Conservation (phyloP, 2,888 invertebrate genomes). For the Xestia sexstrigata region DNA sequence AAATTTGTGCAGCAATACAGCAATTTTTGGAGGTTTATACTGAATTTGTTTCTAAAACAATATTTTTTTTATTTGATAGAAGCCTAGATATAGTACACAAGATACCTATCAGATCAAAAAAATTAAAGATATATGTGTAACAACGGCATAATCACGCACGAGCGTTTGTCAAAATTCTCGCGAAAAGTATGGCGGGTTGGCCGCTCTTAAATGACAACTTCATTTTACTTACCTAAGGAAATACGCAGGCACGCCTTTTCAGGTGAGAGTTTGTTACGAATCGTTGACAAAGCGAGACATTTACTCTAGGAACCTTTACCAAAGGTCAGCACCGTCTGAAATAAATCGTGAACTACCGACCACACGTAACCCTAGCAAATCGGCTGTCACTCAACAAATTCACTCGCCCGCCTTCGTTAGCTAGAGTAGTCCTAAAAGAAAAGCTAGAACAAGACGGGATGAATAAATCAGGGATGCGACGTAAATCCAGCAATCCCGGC, state of each 20-base stretch:
- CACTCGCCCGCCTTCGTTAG: conserved; percentile 59
- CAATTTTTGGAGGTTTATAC: too few relatives aligned
- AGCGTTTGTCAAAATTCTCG: too few relatives aligned
- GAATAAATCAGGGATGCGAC: conserved; percentile 64
- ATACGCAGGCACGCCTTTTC: background rate
- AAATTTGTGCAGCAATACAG: too few relatives aligned
- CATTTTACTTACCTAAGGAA: background rate
- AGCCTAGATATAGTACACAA: too few relatives aligned
- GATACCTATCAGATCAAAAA: too few relatives aligned
- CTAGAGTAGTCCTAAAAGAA: conserved; percentile 53
- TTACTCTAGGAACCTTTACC: background rate
- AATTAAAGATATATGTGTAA: too few relatives aligned
- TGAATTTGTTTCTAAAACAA: too few relatives aligned
- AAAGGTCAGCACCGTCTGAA: conserved; percentile 1
- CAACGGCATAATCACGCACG: too few relatives aligned
- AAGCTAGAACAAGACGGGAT: conserved; percentile 56
- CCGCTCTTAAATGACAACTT: background rate
- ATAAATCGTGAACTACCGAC: conserved; percentile 14
- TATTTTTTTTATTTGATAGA: too few relatives aligned
- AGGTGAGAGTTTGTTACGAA: background rate
- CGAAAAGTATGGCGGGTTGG: too few relatives aligned
- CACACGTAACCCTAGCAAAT: conserved; percentile 30
- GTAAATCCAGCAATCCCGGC: conserved; percentile 47
- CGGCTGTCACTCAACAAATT: conserved; percentile 54
- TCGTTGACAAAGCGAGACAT: background rate